Conservation (phyloP, 2,797 vertebrate species). For the Alosa sapidissima region DNA sequence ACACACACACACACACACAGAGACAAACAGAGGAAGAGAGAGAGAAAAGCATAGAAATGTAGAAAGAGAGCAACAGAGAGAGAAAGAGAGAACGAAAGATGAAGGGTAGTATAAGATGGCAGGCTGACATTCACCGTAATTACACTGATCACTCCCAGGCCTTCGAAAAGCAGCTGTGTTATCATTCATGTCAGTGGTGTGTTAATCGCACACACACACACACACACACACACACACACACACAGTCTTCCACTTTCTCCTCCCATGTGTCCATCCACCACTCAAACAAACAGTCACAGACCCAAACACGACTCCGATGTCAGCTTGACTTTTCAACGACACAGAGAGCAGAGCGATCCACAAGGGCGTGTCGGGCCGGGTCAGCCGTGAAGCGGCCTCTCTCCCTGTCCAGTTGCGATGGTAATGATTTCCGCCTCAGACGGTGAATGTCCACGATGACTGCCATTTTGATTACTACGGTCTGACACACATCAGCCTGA, state of each 20-base stretch:
- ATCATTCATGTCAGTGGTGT: slow-evolving; percentile 64
- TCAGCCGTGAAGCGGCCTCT: slow-evolving; percentile 64
- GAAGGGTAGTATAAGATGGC: slow-evolving; percentile 40
- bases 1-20: slow-evolving; percentile 36
- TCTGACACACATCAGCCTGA: slow-evolving; percentile 58
- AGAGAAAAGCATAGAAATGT: slow-evolving; percentile 17
- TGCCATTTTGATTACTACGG: slow-evolving; percentile 54
- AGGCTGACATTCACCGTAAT: slow-evolving; percentile 53
- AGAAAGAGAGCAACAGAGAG: neutral
- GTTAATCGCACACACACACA: slow-evolving; percentile 52
- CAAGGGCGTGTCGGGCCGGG: slow-evolving; percentile 55
- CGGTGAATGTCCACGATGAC: slow-evolving; percentile 56
- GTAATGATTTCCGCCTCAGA: slow-evolving; percentile 71
- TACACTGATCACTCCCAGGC: slow-evolving; percentile 61
- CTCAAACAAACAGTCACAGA: slow-evolving; percentile 2
- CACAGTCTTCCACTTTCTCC: slow-evolving; percentile 16
- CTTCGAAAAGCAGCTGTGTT: slow-evolving; percentile 69
- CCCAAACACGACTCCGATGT: neutral
- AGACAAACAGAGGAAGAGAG: neutral
- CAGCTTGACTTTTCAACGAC: neutral
- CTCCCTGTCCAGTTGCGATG: slow-evolving; percentile 64
- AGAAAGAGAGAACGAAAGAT: neutral
- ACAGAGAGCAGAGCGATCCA: slow-evolving; percentile 44
- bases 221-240: slow-evolving; percentile 43
- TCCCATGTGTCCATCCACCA: neutral